Evolutionary conservation across 2,888 invertebrate species (phyloP).

Genomic region (Pyralis farinalis): DNA sequence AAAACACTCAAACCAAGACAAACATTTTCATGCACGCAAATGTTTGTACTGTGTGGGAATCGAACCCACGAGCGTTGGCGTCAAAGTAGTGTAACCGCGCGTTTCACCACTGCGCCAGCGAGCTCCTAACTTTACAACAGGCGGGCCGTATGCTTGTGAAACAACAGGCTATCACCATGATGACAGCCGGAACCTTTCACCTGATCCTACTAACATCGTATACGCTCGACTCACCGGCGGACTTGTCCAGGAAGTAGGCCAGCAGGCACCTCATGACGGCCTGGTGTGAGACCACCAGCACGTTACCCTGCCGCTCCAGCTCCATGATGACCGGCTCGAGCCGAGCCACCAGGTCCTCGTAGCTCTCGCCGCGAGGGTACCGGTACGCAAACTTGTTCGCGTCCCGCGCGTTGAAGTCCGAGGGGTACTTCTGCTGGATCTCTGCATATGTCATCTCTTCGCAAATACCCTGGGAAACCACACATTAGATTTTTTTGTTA

Average conservation of each 20-base stretch:
- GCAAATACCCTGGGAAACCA: slow-evolving; percentile 96
- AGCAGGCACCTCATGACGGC: slow-evolving; percentile 97
- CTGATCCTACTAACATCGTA: too few species aligned
- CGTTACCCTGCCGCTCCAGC: slow-evolving; percentile 97
- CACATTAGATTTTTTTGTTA: too few species aligned
- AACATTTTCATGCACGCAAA: too few species aligned
- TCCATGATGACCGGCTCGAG: slow-evolving; percentile 99
- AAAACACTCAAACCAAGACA: too few species aligned
- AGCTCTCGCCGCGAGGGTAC: slow-evolving; percentile 94
- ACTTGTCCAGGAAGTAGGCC: slow-evolving; percentile 98
- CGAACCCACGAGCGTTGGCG: too few species aligned
- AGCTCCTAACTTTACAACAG: too few species aligned
- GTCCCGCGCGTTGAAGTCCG: slow-evolving; percentile 97
- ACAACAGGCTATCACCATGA: too few species aligned
- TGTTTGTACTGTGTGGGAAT: too few species aligned
- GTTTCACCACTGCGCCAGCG: too few species aligned
- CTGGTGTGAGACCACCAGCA: slow-evolving; percentile 97
- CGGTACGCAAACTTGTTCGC: slow-evolving; percentile 98
- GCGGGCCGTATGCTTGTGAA: too few species aligned
- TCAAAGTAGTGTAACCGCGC: too few species aligned
- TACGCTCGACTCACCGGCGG: slow-evolving; percentile 90
- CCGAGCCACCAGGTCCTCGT: slow-evolving; percentile 98
- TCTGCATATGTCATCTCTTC: slow-evolving; percentile 99
- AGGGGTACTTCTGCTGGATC: slow-evolving; percentile 95
- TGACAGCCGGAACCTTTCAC: too few species aligned